A percentile compares a stretch with the other conserved stretches of the same genome.
Conservation (phyloP, 1,140 invertebrate species). For the Ceratina australensis region DNA sequence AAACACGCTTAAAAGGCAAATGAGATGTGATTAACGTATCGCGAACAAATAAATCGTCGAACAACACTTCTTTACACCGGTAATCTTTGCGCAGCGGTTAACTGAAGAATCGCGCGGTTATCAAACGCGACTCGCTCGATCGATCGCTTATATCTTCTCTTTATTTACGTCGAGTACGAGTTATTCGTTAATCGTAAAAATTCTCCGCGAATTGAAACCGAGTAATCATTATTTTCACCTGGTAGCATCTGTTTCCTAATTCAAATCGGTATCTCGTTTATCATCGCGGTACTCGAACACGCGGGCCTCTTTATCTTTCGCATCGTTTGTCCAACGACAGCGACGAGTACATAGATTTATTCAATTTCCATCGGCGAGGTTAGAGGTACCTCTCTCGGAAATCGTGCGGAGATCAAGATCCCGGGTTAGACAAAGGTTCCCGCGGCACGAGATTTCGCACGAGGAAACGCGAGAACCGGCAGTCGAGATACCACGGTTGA, state of each 20-base stretch:
- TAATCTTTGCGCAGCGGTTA: neutral
- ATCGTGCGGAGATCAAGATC: constrained; percentile 37
- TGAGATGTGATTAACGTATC: constrained; percentile 39
- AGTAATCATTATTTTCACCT: neutral
- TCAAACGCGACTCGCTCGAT: too few species aligned
- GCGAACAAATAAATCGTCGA: constrained; percentile 34
- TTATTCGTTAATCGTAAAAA: too few species aligned
- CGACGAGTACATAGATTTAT: constrained; percentile 9
- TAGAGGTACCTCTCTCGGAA: neutral
- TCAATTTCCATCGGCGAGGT: neutral
- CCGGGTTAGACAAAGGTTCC: constrained; percentile 49
- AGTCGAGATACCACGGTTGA: constrained; percentile 11
- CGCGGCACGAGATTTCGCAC: neutral
- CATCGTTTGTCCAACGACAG: neutral
- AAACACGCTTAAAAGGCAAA: constrained; percentile 46
- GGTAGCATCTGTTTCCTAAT: neutral
- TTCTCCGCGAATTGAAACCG: too few species aligned
- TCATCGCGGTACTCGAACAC: neutral
- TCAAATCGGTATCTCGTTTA: neutral
- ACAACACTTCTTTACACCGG: neutral
- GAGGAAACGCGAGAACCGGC: constrained; percentile 23
- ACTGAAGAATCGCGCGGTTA: too few species aligned
- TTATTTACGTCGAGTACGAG: too few species aligned
- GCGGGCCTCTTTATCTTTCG: neutral
- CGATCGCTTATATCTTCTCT: too few species aligned